Evolutionary conservation across 2,113 vertebrate species (phyloP).

Genomic region (Otus sunia): DNA sequence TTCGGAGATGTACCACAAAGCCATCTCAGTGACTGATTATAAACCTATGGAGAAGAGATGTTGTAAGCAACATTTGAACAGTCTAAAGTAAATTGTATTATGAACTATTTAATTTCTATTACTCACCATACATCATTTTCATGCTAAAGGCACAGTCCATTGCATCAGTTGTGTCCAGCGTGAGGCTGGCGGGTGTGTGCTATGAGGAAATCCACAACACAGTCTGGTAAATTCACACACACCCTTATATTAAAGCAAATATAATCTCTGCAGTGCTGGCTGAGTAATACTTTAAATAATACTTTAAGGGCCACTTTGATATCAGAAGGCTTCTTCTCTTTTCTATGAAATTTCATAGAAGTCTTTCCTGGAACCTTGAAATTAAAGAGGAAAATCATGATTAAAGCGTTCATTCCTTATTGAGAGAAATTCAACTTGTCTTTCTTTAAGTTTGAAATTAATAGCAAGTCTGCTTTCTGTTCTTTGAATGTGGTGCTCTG

Average conservation of each 20-base stretch:
- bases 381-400: neutral
- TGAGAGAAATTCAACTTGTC: neutral
- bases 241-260: neutral
- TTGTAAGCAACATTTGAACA: neutral
- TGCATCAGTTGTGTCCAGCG: neutral
- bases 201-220: neutral
- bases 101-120: neutral
- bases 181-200: neutral
- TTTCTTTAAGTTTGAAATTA: neutral
- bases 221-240: neutral
- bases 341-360: neutral
- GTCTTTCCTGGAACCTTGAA: neutral
- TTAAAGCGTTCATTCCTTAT: neutral
- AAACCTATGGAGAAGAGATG: neutral
- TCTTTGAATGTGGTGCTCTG: neutral
- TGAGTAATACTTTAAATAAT: neutral
- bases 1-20: neutral
- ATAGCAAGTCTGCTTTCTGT: neutral
- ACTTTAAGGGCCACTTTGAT: neutral
- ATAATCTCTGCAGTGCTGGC: neutral
- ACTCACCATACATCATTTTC: neutral
- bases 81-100: neutral
- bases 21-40: neutral
- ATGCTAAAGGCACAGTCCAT: accelerated
- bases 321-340: neutral